phyloP scores from a whole-genome alignment of 2,113 vertebrate genomes.

The Boulengeromyrus knoepffleri region DNA sequence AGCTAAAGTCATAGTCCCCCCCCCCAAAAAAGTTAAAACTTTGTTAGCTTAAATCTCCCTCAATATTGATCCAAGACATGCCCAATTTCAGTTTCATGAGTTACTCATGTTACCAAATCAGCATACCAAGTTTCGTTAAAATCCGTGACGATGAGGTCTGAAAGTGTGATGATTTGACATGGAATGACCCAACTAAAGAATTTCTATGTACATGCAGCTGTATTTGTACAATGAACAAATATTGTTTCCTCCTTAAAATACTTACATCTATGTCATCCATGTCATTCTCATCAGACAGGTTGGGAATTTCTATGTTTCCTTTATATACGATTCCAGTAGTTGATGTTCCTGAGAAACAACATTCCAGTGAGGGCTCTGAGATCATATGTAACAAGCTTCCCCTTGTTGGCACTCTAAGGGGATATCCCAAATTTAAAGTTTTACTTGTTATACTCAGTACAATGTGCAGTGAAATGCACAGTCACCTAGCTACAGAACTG shows the following conservation, averaged over 20 bases:
- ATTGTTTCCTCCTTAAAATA: not conserved
- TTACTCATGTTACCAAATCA: no score
- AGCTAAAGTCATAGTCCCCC: no score
- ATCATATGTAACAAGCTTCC: not conserved
- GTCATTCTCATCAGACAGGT: constrained; percentile 79
- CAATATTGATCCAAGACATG: no score
- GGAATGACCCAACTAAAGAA: not conserved
- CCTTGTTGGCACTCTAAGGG: not conserved
- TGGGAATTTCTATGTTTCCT: constrained; percentile 74
- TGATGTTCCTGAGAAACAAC: constrained; percentile 61
- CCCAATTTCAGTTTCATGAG: no score
- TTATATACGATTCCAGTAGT: constrained; percentile 74
- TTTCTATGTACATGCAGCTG: not conserved
- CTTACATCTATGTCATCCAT: constrained; percentile 76
- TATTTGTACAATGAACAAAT: not conserved
- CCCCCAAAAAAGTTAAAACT: no score
- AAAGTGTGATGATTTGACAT: no score
- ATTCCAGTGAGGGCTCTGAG: not conserved
- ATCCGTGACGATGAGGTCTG: no score
- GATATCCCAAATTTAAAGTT: not conserved
- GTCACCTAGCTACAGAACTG: not conserved
- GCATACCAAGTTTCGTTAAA: no score
- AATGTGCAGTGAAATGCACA: not conserved
- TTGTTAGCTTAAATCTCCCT: no score
- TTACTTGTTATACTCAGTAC: not conserved